phyloP scores from a whole-genome alignment of 2,888 invertebrate species.

The Trichopria drosophilae region DNA sequence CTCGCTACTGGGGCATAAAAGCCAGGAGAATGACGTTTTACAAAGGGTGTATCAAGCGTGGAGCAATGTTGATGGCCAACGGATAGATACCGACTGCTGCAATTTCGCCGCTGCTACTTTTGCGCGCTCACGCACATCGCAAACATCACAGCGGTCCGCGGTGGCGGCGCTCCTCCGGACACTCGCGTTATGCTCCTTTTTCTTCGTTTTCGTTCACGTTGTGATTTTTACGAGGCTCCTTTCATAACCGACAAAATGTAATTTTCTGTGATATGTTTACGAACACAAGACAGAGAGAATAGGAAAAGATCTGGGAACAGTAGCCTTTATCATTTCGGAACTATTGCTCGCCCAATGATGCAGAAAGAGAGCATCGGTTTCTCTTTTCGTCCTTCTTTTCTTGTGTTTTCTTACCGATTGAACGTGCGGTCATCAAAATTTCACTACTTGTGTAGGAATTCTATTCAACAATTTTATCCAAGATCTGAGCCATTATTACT shows the following conservation, averaged over 20 bases:
- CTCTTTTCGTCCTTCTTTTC: too few species aligned
- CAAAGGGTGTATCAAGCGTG: conserved; percentile 55
- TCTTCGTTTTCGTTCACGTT: conserved; percentile 46
- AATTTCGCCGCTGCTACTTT: conserved; percentile 44
- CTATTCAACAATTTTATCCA: too few species aligned
- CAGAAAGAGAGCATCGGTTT: too few species aligned
- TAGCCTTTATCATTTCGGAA: conserved; percentile 26
- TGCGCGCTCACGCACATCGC: not conserved
- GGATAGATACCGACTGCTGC: conserved; percentile 48
- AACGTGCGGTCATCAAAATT: too few species aligned
- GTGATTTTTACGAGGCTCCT: conserved; percentile 55
- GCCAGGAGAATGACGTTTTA: conserved; percentile 52
- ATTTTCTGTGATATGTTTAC: conserved; percentile 51
- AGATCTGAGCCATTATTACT: too few species aligned
- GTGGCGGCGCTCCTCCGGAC: not conserved
- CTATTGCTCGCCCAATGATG: conserved; percentile 21
- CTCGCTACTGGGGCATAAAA: conserved; percentile 47
- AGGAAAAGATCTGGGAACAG: not conserved
- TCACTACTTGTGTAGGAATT: too few species aligned
- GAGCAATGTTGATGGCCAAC: conserved; percentile 53
- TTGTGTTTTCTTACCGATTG: too few species aligned
- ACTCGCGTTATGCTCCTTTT: conserved; percentile 33
- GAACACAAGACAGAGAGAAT: conserved; percentile 10
- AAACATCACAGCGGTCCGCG: not conserved
- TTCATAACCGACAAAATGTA: conserved; percentile 55